Evolutionary conservation across 2,113 vertebrate genomes (phyloP), one percentile per base, ranked within the genome.

Genomic region (Sinosuthora webbiana): DNA sequence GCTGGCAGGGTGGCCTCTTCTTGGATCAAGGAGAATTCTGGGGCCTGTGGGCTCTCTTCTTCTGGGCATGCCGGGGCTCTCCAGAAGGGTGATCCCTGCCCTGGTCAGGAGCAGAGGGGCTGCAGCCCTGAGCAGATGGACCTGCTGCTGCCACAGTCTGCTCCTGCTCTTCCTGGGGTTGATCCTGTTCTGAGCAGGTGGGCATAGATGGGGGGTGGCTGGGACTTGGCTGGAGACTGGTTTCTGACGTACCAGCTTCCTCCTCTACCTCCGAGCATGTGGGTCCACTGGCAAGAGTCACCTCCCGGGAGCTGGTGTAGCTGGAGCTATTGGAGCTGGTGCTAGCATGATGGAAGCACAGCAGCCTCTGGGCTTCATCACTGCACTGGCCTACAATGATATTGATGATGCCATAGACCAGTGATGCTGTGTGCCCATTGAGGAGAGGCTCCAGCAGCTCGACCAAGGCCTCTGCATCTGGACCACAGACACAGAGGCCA

Each of bases 61-160:
- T 89, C n/a, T 1, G 45, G 9, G 45, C 13, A 21, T 6, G 28
- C 28, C 1, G 19, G 3, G 7, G 13, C 9, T 53, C 2, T 41
- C 44, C 5, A 39, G 69, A 52, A 30, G 69, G 45, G 28, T 3
- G 8, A 13, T 52, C 11, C 28, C 53, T 53, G 44, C 13, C 23
- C 15, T 75, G 60, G 15, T 12, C 28, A 74, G 53, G 16, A 74
- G 23, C 15, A 25, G 69, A 82, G 15, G 19, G 16, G 15, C 77
- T 60, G 45, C 33, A 59, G 60, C 45, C 45, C 69, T 25, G 52
- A 59, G 19, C 19, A 67, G 69, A 82, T 45, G 78, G 53, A 67
- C 45, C 9, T 45, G 44, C 28, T 1, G 1, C 28, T 2, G 1
- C 16, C 6, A 24, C 16, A 0, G 0, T 28, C 69, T 52, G 52